A percentile compares a stretch with the other conserved stretches of the same genome.
phyloP scores from a whole-genome alignment of 2,797 vertebrate genomes.

The Tachyglossus aculeatus region DNA sequence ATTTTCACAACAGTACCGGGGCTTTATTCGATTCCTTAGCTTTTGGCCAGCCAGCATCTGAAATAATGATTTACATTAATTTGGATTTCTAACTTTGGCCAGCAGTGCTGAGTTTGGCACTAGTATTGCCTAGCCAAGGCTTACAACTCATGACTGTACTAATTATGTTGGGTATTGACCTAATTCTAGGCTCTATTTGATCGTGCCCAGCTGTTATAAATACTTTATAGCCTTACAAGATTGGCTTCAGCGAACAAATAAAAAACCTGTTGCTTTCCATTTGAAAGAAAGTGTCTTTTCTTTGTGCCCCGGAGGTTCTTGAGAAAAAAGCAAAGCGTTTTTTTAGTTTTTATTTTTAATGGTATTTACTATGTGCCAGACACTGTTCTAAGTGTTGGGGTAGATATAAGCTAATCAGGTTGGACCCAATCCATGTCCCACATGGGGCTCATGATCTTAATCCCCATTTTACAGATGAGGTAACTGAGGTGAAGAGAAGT shows the following conservation, averaged over 20 bases:
- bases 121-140: neutral
- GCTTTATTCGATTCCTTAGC: too few species aligned
- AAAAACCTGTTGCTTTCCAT: neutral
- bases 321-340: conserved; percentile 61
- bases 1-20: too few species aligned
- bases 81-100: conserved; percentile 2
- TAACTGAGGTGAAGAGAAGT: too few species aligned
- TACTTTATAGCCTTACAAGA: conserved; percentile 6
- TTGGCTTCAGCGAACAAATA: neutral
- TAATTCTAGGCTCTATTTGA: neutral
- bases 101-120: neutral
- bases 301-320: conserved; percentile 48
- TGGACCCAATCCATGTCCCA: too few species aligned
- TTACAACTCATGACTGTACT: neutral
- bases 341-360: too few species aligned
- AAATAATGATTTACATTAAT: neutral
- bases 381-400: too few species aligned
- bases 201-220: neutral
- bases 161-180: neutral
- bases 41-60: neutral
- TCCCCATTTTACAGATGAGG: too few species aligned
- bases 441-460: too few species aligned
- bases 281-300: neutral
- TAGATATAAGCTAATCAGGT: too few species aligned
- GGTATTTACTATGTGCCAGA: too few species aligned